Percentiles rank a stretch among this genome's conserved stretches.
These are phyloP conservation scores for Dicrurus megarhynchus DNA, from an alignment of 2,113 vertebrate genomes.

Conservation along the genomic window DNA sequence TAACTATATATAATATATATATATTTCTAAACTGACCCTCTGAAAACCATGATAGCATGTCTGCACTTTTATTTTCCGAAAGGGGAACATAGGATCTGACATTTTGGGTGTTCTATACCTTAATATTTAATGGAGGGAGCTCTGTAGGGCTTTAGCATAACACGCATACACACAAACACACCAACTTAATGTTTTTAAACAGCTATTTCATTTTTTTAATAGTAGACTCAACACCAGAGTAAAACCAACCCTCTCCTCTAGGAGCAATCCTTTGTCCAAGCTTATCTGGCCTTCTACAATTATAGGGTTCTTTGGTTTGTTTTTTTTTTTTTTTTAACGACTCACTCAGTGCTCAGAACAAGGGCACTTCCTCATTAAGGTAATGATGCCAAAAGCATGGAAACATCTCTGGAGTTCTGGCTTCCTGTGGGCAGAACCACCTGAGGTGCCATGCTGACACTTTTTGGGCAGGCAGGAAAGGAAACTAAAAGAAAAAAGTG, in stretches of 20 bases:
- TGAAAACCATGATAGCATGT: conserved; percentile 54
- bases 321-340: neutral
- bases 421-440: conserved; percentile 28
- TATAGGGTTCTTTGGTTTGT: neutral
- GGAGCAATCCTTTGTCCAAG: conserved; percentile 23
- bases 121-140: conserved; percentile 62
- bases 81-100: conserved; percentile 55
- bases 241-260: conserved; percentile 13
- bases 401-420: conserved; percentile 19
- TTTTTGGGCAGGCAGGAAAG: conserved; percentile 28
- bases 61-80: conserved; percentile 68
- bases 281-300: conserved; percentile 51
- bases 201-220: conserved; percentile 55
- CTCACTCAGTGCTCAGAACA: conserved; percentile 72
- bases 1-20: conserved; percentile 55
- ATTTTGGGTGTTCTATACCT: conserved; percentile 46
- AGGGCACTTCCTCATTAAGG: conserved; percentile 60
- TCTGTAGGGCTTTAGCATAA: conserved; percentile 66
- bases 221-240: conserved; percentile 28
- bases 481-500: neutral
- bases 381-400: conserved; percentile 44
- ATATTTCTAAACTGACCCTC: conserved; percentile 63
- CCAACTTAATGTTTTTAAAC: conserved; percentile 68
- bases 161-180: conserved; percentile 36
- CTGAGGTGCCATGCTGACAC: conserved; percentile 9